These are phyloP conservation scores for Pseudoips prasinana DNA, from an alignment of 2,888 invertebrate genomes.

Conservation along the genomic window DNA sequence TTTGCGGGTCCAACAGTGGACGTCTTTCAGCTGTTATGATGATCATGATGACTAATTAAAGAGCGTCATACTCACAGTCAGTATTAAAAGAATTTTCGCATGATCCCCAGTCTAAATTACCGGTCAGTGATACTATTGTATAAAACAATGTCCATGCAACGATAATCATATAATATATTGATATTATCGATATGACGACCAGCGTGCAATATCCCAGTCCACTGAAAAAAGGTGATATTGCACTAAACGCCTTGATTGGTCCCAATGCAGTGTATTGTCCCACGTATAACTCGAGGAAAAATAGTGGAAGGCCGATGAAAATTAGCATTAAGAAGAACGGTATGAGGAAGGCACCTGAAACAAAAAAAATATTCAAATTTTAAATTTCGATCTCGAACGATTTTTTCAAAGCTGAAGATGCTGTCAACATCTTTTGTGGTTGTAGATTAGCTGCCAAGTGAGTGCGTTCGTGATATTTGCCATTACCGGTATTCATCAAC, in stretches of 20 bases:
- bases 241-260: slow-evolving; percentile 83
- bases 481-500: no score
- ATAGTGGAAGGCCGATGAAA: slow-evolving; percentile 90
- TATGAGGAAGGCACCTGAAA: slow-evolving; percentile 88
- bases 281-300: slow-evolving; percentile 89
- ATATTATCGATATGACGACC: slow-evolving; percentile 86
- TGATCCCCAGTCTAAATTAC: slow-evolving; percentile 85
- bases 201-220: slow-evolving; percentile 86
- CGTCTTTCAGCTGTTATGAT: no score
- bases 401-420: no score
- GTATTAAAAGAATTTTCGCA: slow-evolving; percentile 85
- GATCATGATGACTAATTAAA: no score
- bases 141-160: slow-evolving; percentile 90
- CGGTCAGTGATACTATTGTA: slow-evolving; percentile 85
- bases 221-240: slow-evolving; percentile 83
- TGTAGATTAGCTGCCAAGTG: no score
- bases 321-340: slow-evolving; percentile 88
- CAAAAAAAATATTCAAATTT: no score
- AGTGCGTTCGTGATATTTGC: no score
- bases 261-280: slow-evolving; percentile 91
- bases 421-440: no score
- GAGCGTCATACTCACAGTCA: slow-evolving; percentile 76
- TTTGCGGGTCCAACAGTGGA: no score
- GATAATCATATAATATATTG: slow-evolving; percentile 91
- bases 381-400: no score